Evolutionary conservation across 2,888 invertebrate species (phyloP).

Genomic region (Trilocha varians): DNA sequence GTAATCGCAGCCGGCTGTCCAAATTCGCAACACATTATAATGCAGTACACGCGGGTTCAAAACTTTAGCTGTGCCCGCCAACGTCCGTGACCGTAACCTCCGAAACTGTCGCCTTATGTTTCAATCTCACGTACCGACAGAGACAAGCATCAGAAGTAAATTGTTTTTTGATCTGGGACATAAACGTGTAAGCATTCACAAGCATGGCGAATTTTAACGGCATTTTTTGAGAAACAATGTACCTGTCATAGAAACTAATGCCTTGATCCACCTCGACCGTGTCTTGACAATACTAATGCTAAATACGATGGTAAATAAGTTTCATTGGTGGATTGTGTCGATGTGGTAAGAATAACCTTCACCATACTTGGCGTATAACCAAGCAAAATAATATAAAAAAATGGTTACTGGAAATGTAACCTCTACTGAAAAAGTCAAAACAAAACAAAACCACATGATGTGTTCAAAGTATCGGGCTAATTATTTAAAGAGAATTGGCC

Average conservation of each 20-base stretch:
- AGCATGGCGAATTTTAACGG: constrained; percentile 36
- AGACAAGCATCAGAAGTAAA: constrained; percentile 58
- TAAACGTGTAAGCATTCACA: constrained; percentile 49
- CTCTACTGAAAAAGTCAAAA: too few relatives aligned
- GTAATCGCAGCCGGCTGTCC: constrained; percentile 24
- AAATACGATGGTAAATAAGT: constrained; percentile 24
- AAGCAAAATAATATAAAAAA: too few relatives aligned
- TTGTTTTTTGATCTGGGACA: constrained; percentile 57
- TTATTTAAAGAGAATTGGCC: too few relatives aligned
- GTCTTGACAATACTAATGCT: constrained; percentile 12
- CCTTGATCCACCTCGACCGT: constrained; percentile 28
- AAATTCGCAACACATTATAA: constrained; percentile 32
- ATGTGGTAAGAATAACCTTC: too few relatives aligned
- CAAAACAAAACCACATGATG: too few relatives aligned
- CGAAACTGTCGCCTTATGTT: constrained; percentile 34
- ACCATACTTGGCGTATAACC: too few relatives aligned
- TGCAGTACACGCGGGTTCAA: constrained; percentile 33
- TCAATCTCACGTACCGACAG: constrained; percentile 44
- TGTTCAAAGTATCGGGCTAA: too few relatives aligned
- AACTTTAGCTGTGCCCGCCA: constrained; percentile 38
- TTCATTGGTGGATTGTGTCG: neutral
- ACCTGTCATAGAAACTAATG: constrained; percentile 43
- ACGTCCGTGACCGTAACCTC: constrained; percentile 49
- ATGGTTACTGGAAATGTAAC: too few relatives aligned
- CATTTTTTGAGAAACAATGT: constrained; percentile 42